These are phyloP conservation scores for Callopanchax toddi DNA, from an alignment of 2,113 vertebrate genomes.

Conservation along the genomic window DNA sequence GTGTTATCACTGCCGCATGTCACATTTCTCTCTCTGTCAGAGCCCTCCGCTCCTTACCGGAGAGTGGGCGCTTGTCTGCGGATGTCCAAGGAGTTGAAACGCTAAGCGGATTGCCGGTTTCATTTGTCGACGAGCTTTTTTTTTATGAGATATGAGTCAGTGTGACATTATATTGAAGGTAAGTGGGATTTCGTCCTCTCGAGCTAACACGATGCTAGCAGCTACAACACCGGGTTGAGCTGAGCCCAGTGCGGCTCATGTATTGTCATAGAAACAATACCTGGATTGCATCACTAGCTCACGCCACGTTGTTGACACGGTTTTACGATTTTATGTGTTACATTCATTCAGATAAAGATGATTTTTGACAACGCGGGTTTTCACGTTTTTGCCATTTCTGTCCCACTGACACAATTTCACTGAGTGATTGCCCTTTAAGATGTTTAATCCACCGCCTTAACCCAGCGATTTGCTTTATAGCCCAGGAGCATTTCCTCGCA, in stretches of 20 bases:
- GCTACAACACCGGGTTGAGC: conserved; percentile 3
- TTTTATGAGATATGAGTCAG: conserved; percentile 63
- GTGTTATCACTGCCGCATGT: conserved; percentile 1
- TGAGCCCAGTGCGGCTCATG: conserved; percentile 7
- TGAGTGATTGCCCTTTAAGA: background rate
- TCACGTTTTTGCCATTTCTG: conserved; percentile 10
- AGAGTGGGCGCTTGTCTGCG: background rate
- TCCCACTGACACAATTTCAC: background rate
- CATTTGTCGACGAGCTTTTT: conserved; percentile 16
- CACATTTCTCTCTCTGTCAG: conserved; percentile 8
- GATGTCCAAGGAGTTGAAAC: background rate
- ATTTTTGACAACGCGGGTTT: no score
- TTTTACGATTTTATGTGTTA: background rate
- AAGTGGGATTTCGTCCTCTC: conserved; percentile 21
- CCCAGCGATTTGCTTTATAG: conserved; percentile 1
- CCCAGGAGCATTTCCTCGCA: conserved; percentile 13
- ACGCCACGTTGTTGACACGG: no score
- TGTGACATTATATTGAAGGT: conserved; percentile 50
- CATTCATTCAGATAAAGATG: no score
- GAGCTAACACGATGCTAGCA: conserved; percentile 45
- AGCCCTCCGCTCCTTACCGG: background rate
- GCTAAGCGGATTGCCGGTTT: background rate
- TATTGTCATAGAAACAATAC: conserved; percentile 29
- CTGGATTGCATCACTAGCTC: background rate
- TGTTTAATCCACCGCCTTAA: background rate